Evolutionary conservation across 2,113 vertebrate genomes (phyloP).

Genomic region (Sander vitreus): DNA sequence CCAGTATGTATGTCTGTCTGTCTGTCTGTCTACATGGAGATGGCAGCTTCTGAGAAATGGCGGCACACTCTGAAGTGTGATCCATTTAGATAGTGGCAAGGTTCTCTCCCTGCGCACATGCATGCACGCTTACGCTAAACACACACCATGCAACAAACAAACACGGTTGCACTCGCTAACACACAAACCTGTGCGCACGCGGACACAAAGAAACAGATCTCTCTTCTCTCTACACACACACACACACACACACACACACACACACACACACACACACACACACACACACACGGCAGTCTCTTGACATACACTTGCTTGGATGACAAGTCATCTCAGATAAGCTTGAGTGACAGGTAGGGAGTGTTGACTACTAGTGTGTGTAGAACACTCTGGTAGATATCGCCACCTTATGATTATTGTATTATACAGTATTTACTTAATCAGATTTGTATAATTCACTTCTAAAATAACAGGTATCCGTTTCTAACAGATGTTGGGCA

Average conservation of each 20-base stretch:
- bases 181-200: conserved; percentile 36
- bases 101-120: conserved; percentile 45
- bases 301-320: conserved; percentile 76
- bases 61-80: conserved; percentile 78
- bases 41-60: conserved; percentile 81
- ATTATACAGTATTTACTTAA: conserved; percentile 56
- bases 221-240: conserved; percentile 15
- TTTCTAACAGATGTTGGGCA: conserved; percentile 29
- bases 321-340: conserved; percentile 84
- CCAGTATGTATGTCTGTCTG: conserved; percentile 3
- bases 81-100: conserved; percentile 82
- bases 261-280: conserved; percentile 35
- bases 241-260: conserved; percentile 31
- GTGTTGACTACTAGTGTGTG: conserved; percentile 72
- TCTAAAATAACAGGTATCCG: conserved; percentile 47
- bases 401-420: conserved; percentile 66
- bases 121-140: conserved; percentile 34
- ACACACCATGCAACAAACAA: conserved; percentile 56
- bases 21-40: conserved; percentile 61
- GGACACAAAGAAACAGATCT: conserved; percentile 53
- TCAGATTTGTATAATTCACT: conserved; percentile 65
- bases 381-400: conserved; percentile 63
- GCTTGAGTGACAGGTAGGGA: conserved; percentile 79
- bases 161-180: conserved; percentile 25
- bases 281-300: conserved; percentile 57